Percentiles rank a stretch among this genome's conserved stretches.
These are phyloP conservation scores for Meleagris gallopavo DNA, from an alignment of 2,113 vertebrate genomes.

Conservation along the genomic window DNA sequence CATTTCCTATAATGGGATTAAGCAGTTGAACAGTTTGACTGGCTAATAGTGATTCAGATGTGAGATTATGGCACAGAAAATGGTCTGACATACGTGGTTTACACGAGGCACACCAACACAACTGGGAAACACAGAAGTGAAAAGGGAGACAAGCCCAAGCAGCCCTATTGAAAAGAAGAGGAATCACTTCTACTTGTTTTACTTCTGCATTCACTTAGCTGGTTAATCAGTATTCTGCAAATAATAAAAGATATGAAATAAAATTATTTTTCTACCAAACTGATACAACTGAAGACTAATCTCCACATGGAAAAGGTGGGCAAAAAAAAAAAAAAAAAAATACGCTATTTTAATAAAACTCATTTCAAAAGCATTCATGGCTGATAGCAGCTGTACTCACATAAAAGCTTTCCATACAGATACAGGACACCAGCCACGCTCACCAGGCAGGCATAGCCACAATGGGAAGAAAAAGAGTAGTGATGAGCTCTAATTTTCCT, in stretches of 20 bases:
- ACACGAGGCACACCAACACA: conserved; percentile 57
- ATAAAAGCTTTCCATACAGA: background rate
- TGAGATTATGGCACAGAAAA: conserved; percentile 71
- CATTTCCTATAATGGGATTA: conserved; percentile 67
- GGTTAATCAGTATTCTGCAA: background rate
- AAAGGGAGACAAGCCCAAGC: conserved; percentile 11
- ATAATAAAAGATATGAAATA: background rate
- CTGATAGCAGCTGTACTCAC: background rate
- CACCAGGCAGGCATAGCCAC: background rate
- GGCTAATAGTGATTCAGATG: conserved; percentile 68
- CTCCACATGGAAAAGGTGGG: background rate
- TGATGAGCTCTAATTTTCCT: background rate
- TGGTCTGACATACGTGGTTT: conserved; percentile 68
- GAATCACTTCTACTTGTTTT: background rate
- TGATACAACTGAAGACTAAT: background rate
- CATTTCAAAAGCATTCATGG: background rate
- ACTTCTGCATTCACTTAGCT: background rate
- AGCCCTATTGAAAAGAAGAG: background rate
- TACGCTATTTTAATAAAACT: background rate
- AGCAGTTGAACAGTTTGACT: conserved; percentile 62
- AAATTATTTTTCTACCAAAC: background rate
- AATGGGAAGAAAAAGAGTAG: background rate
- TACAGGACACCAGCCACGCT: background rate
- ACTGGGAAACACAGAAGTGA: conserved; percentile 29
- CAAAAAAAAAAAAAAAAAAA: background rate